Evolutionary conservation across 1,140 invertebrate species (phyloP).

Genomic region (Scylla paramamosain): DNA sequence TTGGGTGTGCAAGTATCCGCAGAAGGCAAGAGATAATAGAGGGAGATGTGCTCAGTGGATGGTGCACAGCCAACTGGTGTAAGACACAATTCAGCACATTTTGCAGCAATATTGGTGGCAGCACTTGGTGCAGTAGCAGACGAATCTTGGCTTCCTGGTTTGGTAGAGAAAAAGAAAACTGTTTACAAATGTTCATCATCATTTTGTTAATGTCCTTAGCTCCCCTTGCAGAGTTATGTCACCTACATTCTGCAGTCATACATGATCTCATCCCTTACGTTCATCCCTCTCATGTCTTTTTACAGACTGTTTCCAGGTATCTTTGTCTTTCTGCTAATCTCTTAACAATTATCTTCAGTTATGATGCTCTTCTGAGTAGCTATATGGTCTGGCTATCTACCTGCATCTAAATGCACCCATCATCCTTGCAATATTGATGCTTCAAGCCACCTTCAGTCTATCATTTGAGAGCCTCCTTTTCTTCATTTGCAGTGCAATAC

Average conservation of each 20-base stretch:
- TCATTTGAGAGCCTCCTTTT: too few relatives aligned
- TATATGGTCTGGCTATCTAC: too few relatives aligned
- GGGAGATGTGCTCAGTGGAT: constrained; percentile 37
- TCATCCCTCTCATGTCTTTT: neutral
- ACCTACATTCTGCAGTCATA: neutral
- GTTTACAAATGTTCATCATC: neutral
- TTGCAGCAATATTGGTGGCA: constrained; percentile 50
- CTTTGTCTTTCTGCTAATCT: too few relatives aligned
- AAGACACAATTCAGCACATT: constrained; percentile 47
- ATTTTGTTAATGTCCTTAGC: neutral
- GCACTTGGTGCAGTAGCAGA: constrained; percentile 35
- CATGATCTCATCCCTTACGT: neutral
- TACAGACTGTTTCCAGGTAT: neutral
- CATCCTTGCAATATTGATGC: too few relatives aligned
- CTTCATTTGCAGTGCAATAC: too few relatives aligned
- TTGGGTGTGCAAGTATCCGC: constrained; percentile 49
- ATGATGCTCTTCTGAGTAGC: too few relatives aligned
- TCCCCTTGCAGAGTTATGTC: neutral
- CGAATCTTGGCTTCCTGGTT: constrained; percentile 37
- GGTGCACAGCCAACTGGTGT: constrained; percentile 24
- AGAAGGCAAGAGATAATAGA: constrained; percentile 43
- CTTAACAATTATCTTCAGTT: too few relatives aligned
- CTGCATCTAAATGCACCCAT: too few relatives aligned
- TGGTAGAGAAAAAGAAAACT: neutral
- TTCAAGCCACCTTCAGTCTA: too few relatives aligned